Conservation (phyloP, 2,888 invertebrate genomes). For the Dryocosmus kuriphilus region DNA sequence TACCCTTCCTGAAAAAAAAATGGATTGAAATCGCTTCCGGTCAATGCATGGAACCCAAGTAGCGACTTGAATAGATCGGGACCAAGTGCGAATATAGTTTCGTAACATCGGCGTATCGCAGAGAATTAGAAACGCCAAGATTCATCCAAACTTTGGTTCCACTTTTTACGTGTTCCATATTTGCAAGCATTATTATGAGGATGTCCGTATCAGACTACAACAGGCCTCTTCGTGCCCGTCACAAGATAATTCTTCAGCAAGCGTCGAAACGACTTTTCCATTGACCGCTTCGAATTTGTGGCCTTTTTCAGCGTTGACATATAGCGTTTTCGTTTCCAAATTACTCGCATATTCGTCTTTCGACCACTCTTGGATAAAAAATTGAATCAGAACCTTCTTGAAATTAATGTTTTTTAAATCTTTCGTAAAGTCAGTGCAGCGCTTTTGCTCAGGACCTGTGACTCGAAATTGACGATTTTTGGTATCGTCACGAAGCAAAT, state of each 20-base stretch:
- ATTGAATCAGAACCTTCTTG: slow-evolving; percentile 47
- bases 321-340: slow-evolving; percentile 53
- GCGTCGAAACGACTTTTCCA: not conserved
- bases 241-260: slow-evolving; percentile 53
- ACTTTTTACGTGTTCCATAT: not conserved
- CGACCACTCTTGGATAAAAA: slow-evolving; percentile 54
- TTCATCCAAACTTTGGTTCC: slow-evolving; percentile 37
- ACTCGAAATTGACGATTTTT: too few species aligned
- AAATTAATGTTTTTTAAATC: slow-evolving; percentile 58
- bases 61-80: slow-evolving; percentile 24
- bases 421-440: not conserved
- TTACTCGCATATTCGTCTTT: slow-evolving; percentile 49
- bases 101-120: slow-evolving; percentile 38
- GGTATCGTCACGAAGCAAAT: too few species aligned
- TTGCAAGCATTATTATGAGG: slow-evolving; percentile 3
- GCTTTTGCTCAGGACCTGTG: not conserved
- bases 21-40: slow-evolving; percentile 50
- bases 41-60: slow-evolving; percentile 46
- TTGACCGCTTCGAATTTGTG: not conserved
- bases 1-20: slow-evolving; percentile 21
- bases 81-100: slow-evolving; percentile 40
- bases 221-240: slow-evolving; percentile 35
- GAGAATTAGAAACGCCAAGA: slow-evolving; percentile 40
- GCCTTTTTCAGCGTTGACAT: slow-evolving; percentile 48
- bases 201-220: slow-evolving; percentile 12